Evolutionary conservation across 2,888 invertebrate species (phyloP), one percentile per base, ranked within the genome.

Genomic region (Crepidodera aurea): DNA sequence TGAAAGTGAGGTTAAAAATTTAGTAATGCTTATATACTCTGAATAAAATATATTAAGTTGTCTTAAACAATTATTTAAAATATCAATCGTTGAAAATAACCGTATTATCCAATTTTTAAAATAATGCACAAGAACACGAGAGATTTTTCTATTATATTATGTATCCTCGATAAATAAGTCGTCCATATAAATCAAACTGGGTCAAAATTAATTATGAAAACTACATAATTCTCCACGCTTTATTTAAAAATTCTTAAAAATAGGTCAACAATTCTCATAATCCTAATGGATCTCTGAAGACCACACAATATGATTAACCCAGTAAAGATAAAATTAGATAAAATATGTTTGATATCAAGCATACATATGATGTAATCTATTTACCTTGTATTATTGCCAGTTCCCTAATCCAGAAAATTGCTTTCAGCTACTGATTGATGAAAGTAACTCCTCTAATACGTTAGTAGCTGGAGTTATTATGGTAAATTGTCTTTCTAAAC

Each of bases 311-410:
- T 42, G 42, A 15, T 39, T 13, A 10, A 39, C n/a, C n/a, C n/a
- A n/a, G n/a, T n/a, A n/a, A n/a, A 46, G 22, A 46, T 48, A 27
- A 48, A 48, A 48, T 48, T 48, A 48, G 48, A 48, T 48, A 27
- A 48, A 48, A 48, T 48, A 48, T 48, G 44, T 44, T 22, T 44
- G 44, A 29, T 27, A 48, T 48, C 48, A 27, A 13, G 10, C 18
- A n/a, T 42, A 10, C 29, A 44, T 44, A 48, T 48, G 48, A 48
- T 48, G 27, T 48, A 48, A 48, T 48, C 12, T 48, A 48, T 48
- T 48, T 48, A 48, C 27, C 48, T 48, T 27, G 48, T 27, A 48
- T 48, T 27, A 27, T 48, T 27, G 27, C 48, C 48, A 48, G 48
- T 48, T 48, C 48, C 15, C 13, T 48, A 48, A 27, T 48, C 48